A percentile compares a stretch with the other conserved stretches of the same genome.
These are phyloP conservation scores for Heterodera carotae DNA, from an alignment of 1,140 invertebrate genomes.

Conservation along the genomic window DNA sequence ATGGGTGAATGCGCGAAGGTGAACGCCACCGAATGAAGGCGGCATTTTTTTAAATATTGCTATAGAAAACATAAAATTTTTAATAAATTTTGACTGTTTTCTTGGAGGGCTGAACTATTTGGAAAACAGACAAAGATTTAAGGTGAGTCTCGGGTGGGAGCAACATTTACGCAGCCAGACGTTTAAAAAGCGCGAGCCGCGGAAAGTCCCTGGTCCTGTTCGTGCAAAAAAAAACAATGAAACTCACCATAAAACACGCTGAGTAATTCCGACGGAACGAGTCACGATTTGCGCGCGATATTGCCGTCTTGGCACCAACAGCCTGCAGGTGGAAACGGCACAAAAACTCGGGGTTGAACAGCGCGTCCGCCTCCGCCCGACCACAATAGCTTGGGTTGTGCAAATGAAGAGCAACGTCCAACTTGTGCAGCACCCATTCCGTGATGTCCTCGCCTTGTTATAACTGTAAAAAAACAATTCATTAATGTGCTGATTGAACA, in stretches of 20 bases:
- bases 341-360: constrained; percentile 8
- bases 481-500: background rate
- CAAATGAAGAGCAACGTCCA: background rate
- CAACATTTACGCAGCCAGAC: too few species aligned
- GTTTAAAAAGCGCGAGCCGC: too few species aligned
- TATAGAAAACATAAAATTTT: too few species aligned
- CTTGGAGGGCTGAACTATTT: too few species aligned
- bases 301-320: background rate
- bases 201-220: too few species aligned
- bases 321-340: background rate
- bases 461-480: background rate
- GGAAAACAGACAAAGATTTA: too few species aligned
- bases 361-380: constrained; percentile 8
- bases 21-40: too few species aligned
- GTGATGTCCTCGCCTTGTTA: background rate
- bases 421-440: background rate
- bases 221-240: too few species aligned
- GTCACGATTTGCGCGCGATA: background rate
- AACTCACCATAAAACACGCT: constrained; percentile 5
- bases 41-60: too few species aligned
- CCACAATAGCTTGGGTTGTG: constrained; percentile 10
- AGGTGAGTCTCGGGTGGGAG: too few species aligned
- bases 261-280: background rate
- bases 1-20: too few species aligned
- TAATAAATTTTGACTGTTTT: too few species aligned